Evolutionary conservation across 2,797 vertebrate species (phyloP).

Genomic region (Carduelis carduelis): DNA sequence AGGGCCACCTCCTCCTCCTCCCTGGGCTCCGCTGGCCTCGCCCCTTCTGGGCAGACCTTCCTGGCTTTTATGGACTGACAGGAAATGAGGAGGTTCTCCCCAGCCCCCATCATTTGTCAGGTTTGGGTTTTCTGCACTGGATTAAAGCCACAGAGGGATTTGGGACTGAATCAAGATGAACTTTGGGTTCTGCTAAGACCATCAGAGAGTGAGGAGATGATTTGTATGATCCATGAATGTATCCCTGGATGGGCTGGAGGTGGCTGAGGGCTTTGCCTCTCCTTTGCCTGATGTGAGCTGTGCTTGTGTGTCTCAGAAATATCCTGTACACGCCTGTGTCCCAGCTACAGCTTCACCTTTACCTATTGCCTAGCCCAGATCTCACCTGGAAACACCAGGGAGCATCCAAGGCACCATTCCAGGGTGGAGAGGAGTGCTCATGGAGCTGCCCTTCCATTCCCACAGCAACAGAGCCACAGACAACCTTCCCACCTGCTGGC

Average conservation of each 20-base stretch:
- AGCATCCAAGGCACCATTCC: neutral
- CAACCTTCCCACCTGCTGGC: neutral
- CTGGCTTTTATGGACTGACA: neutral
- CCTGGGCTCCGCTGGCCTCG: neutral
- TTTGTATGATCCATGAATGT: neutral
- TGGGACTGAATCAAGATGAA: neutral
- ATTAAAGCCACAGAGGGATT: neutral
- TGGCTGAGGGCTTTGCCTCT: neutral
- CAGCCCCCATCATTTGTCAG: neutral
- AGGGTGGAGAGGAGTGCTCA: neutral
- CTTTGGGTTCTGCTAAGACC: neutral
- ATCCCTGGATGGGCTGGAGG: neutral
- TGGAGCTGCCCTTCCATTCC: neutral
- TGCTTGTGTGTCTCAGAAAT: neutral
- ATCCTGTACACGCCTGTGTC: accelerated
- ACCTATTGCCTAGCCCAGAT: neutral
- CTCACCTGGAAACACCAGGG: neutral
- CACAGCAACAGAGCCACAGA: neutral
- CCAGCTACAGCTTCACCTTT: neutral
- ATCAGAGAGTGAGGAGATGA: neutral
- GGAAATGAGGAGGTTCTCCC: neutral
- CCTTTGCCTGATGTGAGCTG: neutral
- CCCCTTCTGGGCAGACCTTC: neutral
- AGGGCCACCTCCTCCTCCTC: neutral
- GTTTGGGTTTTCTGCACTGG: neutral